These are phyloP conservation scores for Drosophila robusta DNA, from an alignment of 2,888 invertebrate species.

Conservation along the genomic window DNA sequence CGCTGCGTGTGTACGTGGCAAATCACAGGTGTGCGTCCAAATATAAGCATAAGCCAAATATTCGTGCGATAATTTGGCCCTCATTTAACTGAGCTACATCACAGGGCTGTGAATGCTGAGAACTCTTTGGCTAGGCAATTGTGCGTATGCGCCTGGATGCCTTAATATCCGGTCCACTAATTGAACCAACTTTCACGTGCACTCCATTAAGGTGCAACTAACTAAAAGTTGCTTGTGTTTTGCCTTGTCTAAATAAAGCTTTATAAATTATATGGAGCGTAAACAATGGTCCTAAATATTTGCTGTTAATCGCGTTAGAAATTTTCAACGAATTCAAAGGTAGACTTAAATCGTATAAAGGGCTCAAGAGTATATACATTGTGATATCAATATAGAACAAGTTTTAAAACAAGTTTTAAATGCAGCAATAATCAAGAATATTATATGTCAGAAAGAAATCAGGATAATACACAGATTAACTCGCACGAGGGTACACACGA, in stretches of 20 bases:
- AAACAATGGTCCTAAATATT: not conserved
- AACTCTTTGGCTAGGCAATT: conserved; percentile 7
- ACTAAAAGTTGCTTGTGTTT: conserved; percentile 15
- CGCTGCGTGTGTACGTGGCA: conserved; percentile 10
- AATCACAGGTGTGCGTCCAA: conserved; percentile 34
- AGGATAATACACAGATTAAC: too few relatives aligned
- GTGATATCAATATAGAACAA: too few relatives aligned
- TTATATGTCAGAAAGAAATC: too few relatives aligned
- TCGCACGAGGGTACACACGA: too few relatives aligned
- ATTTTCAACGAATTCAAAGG: not conserved
- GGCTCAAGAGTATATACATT: too few relatives aligned
- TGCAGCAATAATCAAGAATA: too few relatives aligned
- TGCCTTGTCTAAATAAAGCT: not conserved
- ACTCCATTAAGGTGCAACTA: conserved; percentile 17
- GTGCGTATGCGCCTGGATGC: conserved; percentile 13
- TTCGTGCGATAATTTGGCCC: conserved; percentile 49
- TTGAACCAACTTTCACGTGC: conserved; percentile 32
- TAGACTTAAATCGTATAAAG: too few relatives aligned
- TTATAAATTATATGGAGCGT: conserved; percentile 11
- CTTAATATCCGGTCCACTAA: conserved; percentile 40
- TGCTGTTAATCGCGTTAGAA: not conserved
- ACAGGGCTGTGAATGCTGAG: conserved; percentile 8
- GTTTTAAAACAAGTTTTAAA: too few relatives aligned
- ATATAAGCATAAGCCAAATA: conserved; percentile 31
- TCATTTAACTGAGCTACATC: conserved; percentile 38